phyloP scores from a whole-genome alignment of 2,113 vertebrate species.

The Coregonus clupeaformis region DNA sequence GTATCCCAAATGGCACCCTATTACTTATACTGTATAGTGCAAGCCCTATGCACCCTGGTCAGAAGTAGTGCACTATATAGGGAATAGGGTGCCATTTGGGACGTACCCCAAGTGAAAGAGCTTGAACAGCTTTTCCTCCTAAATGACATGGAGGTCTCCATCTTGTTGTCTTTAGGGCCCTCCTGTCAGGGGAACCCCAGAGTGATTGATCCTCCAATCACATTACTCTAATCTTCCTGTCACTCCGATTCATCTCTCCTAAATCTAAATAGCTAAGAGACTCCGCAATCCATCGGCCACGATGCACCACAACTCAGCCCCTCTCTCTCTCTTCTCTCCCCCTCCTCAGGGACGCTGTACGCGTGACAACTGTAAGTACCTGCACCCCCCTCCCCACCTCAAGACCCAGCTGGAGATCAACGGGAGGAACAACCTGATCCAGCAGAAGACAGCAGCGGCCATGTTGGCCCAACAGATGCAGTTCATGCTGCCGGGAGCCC shows the following conservation, averaged over 20 bases:
- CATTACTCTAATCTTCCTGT: conserved; percentile 6
- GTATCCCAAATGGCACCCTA: too few species aligned
- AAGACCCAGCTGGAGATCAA: conserved; percentile 98
- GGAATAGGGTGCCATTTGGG: too few species aligned
- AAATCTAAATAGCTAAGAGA: conserved; percentile 10
- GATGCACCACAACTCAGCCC: background rate
- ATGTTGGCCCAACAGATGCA: conserved; percentile 99
- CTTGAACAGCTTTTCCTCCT: background rate
- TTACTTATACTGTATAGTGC: too few species aligned
- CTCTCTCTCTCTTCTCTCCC: conserved; percentile 27
- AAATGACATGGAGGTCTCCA: too few species aligned
- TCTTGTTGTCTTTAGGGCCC: background rate
- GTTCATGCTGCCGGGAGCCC: conserved; percentile 91
- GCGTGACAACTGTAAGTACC: conserved; percentile 98
- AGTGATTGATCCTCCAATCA: conserved; percentile 26
- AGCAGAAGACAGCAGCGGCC: conserved; percentile 94
- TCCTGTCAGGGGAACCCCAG: conserved; percentile 20
- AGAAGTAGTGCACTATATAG: too few species aligned
- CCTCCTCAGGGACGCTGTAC: conserved; percentile 87
- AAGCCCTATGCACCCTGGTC: background rate
- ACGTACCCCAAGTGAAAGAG: background rate
- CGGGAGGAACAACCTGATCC: conserved; percentile 97
- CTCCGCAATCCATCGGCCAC: too few species aligned
- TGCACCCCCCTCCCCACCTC: conserved; percentile 95
- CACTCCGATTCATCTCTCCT: background rate